A percentile compares a stretch with the other conserved stretches of the same genome.
phyloP scores from a whole-genome alignment of 2,888 invertebrate species.

The Trichogramma evanescens region DNA sequence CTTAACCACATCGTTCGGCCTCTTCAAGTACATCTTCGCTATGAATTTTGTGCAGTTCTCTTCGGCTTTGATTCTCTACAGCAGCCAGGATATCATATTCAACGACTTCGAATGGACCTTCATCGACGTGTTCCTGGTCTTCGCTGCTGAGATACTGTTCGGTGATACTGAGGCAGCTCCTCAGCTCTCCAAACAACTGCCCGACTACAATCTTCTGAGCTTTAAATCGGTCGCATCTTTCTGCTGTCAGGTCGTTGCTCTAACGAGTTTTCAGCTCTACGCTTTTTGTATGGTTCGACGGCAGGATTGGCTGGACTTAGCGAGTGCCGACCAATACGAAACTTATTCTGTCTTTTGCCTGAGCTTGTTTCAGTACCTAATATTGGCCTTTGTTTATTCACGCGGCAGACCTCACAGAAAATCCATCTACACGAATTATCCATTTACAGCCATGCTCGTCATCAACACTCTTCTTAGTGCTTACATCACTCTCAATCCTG shows the following conservation, averaged over 20 bases:
- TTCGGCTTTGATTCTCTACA: constrained; percentile 71
- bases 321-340: constrained; percentile 51
- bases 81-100: constrained; percentile 56
- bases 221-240: constrained; percentile 52
- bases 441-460: constrained; percentile 49
- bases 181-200: constrained; percentile 49
- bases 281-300: constrained; percentile 50
- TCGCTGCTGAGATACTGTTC: constrained; percentile 59
- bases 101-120: constrained; percentile 61
- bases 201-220: constrained; percentile 52
- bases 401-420: constrained; percentile 61
- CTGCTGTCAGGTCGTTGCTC: constrained; percentile 49
- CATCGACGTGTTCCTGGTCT: constrained; percentile 58
- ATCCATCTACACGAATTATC: constrained; percentile 56
- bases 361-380: constrained; percentile 61
- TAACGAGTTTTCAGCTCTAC: constrained; percentile 48
- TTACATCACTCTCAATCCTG: constrained; percentile 50
- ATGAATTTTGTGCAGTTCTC: constrained; percentile 85
- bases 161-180: constrained; percentile 54
- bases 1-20: constrained; percentile 79
- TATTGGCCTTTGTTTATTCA: constrained; percentile 58
- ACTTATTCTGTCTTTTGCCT: constrained; percentile 58
- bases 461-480: constrained; percentile 49
- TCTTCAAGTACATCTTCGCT: constrained; percentile 86
- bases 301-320: constrained; percentile 51